These are phyloP conservation scores for Crotalus helleri DNA, from an alignment of 2,113 vertebrate genomes.

Conservation along the genomic window DNA sequence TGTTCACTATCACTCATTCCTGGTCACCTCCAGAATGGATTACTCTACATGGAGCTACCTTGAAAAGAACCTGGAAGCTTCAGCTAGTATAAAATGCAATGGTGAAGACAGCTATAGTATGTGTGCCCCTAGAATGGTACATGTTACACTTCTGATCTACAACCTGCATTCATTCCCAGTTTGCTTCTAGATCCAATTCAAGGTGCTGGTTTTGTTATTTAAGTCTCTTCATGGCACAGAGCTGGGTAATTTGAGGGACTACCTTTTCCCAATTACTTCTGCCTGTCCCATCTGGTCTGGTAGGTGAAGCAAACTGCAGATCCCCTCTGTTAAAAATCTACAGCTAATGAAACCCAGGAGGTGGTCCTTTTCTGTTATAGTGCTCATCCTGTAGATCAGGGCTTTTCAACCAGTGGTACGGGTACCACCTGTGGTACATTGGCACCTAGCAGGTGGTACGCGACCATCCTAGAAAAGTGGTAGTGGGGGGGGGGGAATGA, in stretches of 20 bases:
- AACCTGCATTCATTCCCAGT: not conserved
- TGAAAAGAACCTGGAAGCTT: not conserved
- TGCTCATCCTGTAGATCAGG: not conserved
- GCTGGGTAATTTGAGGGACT: not conserved
- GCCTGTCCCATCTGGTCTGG: not conserved
- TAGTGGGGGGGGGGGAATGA: no score
- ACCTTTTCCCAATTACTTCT: not conserved
- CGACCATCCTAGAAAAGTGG: no score
- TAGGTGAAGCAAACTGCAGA: not conserved
- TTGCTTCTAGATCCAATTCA: not conserved
- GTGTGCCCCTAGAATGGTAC: not conserved
- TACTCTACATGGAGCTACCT: not conserved
- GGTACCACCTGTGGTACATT: no score
- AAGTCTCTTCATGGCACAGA: not conserved
- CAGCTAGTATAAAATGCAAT: not conserved
- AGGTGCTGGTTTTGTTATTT: not conserved
- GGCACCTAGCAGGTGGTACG: no score
- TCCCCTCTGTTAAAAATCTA: not conserved
- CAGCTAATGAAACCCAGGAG: not conserved
- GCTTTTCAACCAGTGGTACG: no score
- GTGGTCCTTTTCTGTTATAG: not conserved
- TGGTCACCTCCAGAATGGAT: not conserved
- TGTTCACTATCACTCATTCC: not conserved
- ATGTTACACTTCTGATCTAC: not conserved
- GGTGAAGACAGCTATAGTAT: not conserved